A percentile compares a stretch with the other conserved stretches of the same genome.
phyloP scores from a whole-genome alignment of 1,140 invertebrate genomes.

The Procambarus clarkii region DNA sequence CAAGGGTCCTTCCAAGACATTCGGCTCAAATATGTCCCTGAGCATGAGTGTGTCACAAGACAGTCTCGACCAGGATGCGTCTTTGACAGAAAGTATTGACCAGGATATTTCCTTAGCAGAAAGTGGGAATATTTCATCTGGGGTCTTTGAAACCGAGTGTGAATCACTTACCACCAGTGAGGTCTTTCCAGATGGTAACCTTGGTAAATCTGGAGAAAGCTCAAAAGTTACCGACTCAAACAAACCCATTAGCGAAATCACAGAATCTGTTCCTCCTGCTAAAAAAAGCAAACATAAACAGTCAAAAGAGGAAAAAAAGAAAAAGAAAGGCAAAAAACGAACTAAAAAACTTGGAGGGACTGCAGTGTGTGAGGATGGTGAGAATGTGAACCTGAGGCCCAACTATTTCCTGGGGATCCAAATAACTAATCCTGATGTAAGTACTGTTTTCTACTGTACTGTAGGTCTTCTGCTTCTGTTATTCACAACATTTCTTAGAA shows the following conservation, averaged over 20 bases:
- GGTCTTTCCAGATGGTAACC: neutral
- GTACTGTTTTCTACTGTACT: neutral
- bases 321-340: conserved; percentile 15
- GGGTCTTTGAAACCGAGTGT: neutral
- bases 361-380: no score
- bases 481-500: no score
- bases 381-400: neutral
- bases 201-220: neutral
- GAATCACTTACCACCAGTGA: neutral
- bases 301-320: neutral
- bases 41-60: neutral
- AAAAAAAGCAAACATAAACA: neutral
- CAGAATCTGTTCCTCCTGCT: neutral
- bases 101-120: neutral
- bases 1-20: neutral
- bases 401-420: conserved; percentile 49
- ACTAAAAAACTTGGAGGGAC: neutral
- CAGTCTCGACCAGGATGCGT: neutral
- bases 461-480: no score
- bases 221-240: neutral
- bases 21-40: neutral
- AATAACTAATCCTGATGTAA: conserved; percentile 47
- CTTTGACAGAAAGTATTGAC: neutral
- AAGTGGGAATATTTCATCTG: neutral
- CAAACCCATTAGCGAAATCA: neutral